Conservation (phyloP, 2,113 vertebrate species). For the Orycteropus afer region DNA sequence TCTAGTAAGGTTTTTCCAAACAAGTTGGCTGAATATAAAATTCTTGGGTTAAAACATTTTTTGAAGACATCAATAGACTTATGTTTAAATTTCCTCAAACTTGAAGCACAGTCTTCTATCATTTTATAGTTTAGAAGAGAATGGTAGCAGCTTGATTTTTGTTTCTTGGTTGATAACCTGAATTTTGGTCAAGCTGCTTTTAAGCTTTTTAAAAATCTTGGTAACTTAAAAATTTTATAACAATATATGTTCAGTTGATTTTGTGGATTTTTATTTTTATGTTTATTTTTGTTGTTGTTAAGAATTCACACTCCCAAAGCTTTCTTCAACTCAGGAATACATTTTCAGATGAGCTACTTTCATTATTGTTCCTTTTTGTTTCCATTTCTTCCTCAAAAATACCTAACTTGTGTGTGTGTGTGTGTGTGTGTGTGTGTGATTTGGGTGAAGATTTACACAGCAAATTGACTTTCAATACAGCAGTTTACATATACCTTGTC, state of each 20-base stretch:
- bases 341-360: constrained; percentile 3
- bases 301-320: background rate
- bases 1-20: background rate
- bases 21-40: background rate
- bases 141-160: background rate
- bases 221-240: background rate
- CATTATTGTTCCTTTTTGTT: background rate
- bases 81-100: background rate
- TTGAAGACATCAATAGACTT: background rate
- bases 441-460: too few relatives aligned
- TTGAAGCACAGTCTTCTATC: background rate
- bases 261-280: too few relatives aligned
- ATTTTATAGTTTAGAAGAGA: constrained; percentile 6
- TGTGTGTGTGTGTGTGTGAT: too few relatives aligned
- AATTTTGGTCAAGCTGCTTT: background rate
- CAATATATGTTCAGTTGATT: background rate
- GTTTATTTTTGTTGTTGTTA: too few relatives aligned
- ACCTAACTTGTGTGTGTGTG: too few relatives aligned
- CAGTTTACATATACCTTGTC: too few relatives aligned
- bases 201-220: background rate
- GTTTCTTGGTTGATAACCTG: background rate
- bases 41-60: background rate
- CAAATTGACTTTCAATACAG: too few relatives aligned
- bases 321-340: background rate
- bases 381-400: background rate